These are phyloP conservation scores for Neomonachus schauinslandi DNA, from an alignment of 2,113 vertebrate genomes.

Conservation along the genomic window DNA sequence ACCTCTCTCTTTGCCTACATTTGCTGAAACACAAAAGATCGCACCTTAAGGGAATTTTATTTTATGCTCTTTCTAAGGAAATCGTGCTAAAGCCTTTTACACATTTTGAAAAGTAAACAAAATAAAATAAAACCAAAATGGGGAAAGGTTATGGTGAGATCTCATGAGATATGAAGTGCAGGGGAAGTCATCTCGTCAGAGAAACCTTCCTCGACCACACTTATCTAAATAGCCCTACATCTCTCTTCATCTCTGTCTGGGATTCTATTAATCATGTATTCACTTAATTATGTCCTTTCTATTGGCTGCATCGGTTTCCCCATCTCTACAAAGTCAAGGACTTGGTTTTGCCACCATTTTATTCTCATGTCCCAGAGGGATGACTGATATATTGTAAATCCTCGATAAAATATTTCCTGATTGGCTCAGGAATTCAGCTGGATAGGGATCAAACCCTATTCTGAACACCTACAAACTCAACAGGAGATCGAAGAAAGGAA, in stretches of 20 bases:
- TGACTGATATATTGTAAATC: not conserved
- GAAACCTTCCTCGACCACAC: not conserved
- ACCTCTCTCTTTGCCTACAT: not conserved
- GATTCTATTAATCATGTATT: not conserved
- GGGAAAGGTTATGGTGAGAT: not conserved
- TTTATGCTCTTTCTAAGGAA: not conserved
- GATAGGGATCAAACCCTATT: too few relatives aligned
- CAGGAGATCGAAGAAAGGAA: too few relatives aligned
- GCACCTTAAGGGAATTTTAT: not conserved
- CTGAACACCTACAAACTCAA: too few relatives aligned
- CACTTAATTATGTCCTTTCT: not conserved
- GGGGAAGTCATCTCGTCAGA: not conserved
- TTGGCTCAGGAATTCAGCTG: not conserved
- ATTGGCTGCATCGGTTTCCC: not conserved
- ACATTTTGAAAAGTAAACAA: constrained; percentile 44
- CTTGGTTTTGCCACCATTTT: not conserved
- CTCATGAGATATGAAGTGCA: not conserved
- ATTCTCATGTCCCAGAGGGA: not conserved
- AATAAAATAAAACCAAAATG: not conserved
- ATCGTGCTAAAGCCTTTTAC: not conserved
- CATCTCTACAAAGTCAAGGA: not conserved
- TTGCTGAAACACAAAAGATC: constrained; percentile 6
- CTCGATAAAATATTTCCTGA: not conserved
- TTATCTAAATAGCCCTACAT: not conserved
- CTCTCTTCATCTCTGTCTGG: not conserved